Base-by-base conservation (phyloP, 2,797 vertebrate genomes). In the Pipistrellus pygmaeus region DNA sequence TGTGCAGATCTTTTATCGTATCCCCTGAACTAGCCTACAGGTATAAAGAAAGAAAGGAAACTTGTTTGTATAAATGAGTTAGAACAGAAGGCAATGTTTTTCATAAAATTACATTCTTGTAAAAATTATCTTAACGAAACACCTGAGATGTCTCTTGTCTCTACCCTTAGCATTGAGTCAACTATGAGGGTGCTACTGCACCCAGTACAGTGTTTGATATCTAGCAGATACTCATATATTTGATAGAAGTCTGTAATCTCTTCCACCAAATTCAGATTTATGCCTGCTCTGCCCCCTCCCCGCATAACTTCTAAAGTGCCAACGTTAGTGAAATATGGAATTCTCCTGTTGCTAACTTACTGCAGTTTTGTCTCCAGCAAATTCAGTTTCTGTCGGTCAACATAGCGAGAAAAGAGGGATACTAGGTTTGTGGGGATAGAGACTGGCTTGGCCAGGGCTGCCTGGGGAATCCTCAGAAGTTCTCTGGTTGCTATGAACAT, bases 341-440 rank as follows among this genome's bases (percentile, higher is more conserved):
- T 6, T 27, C 53, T 81, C 13, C 41, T 32, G 48, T 48, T 66
- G 81, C 75, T 35, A 10, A 95, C 99, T 99, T 96, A 99, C 99
- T 99, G 99, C 98, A 99, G 97, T 97, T 99, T 99, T 6, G 99
- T 99, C 97, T 99, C 99, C 97, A 99, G 97, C 97, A 99, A 97
- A 97, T 99, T 99, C 95, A 99, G 98, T 95, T 99, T 99, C 98
- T 99, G 99, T 30, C 98, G 98, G 96, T 99, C 99, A 0, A 99
- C 99, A 0, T 99, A 99, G 93, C 99, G 99, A 12, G 99, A 99
- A 96, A 99, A 99, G 87, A 99, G 99, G 55, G 99, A 98, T 32
- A 99, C 97, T 23, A 99, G 97, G 98, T 99, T 99, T 57, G 99
- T 98, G 30, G 99, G 99, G 20, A 98, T 98, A 94, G 99, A 99